Base-by-base conservation (phyloP, 2,888 invertebrate species). In the Chymomyza caudatula region DNA sequence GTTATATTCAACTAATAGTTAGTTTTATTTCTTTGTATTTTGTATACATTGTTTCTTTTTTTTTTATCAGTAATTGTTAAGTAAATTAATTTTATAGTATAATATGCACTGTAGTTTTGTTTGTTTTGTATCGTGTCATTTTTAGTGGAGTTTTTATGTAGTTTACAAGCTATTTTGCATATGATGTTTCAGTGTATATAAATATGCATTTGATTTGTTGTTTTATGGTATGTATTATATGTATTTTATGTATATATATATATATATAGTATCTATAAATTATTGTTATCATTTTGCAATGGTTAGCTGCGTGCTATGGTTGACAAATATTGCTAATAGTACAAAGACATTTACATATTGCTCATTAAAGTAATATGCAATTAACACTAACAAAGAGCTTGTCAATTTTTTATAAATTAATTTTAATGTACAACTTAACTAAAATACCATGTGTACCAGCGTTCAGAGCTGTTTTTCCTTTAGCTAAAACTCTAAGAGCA, bases 1-100 rank as follows among this genome's bases (percentile, higher is more conserved):
- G 65, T 73, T 62, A 67, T 69, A 67, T 75, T 75, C 63, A 77
- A 77, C 80, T 79, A 81, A 76, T 83, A 68, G 79, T 85, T 78
- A 79, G 71, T 69, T 79, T 73, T 84, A 68, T 75, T 71, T 75
- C 65, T 11, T 37, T 37, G 29, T 37, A 11, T 37, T 37, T 37
- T 37, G 11, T 37, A 37, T 37, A 37, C 29, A 37, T 37, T 37
- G 8, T 37, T 37, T 11, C 29, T 37, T 37, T 37, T 37, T 37
- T 37, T 67, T 68, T 49, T 62, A 65, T 62, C 63, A 61, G 58
- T 73, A 63, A 43, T 58, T 43, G 19, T 67, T 60, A 58, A 15
- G 59, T n/a, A 44, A 17, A 4, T 47, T 44, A 4, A 58, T 51
- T 63, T 56, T 65, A 52, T 53, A 57, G 15, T 60, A 62, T 69